Percentiles rank a stretch among this genome's conserved stretches.
Evolutionary conservation across 2,888 invertebrate genomes (phyloP).

Genomic region (Mythimna pallens): DNA sequence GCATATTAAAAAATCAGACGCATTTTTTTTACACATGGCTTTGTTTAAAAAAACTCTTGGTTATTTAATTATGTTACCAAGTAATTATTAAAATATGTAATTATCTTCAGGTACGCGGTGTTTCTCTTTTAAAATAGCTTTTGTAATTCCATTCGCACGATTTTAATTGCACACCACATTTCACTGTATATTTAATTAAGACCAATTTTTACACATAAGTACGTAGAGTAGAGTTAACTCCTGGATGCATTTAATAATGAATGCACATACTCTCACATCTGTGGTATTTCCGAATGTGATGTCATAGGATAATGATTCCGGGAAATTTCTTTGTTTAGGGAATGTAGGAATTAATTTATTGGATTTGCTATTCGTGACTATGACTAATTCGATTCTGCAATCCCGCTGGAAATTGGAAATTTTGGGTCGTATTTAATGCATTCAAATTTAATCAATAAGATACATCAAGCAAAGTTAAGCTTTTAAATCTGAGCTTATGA

Average conservation of each 20-base stretch:
- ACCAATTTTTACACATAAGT: slow-evolving; percentile 3
- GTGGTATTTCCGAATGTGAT: slow-evolving; percentile 27
- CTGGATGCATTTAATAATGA: slow-evolving; percentile 3
- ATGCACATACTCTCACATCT: background rate
- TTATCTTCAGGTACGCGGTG: background rate
- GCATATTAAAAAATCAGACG: background rate
- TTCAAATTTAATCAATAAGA: background rate
- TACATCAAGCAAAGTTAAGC: background rate
- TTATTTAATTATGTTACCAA: background rate
- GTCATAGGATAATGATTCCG: slow-evolving; percentile 4
- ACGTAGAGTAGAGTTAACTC: background rate
- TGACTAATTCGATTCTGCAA: slow-evolving; percentile 27
- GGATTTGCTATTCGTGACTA: background rate
- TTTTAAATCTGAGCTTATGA: background rate
- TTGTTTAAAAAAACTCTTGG: background rate
- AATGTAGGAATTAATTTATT: background rate
- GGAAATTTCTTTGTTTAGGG: slow-evolving; percentile 18
- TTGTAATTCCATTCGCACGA: slow-evolving; percentile 9
- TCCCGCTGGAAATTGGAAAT: slow-evolving; percentile 2
- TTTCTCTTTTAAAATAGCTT: slow-evolving; percentile 14
- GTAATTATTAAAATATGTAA: background rate
- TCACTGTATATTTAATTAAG: slow-evolving; percentile 14
- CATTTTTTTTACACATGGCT: background rate
- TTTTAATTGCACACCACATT: slow-evolving; percentile 16
- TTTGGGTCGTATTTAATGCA: background rate